A percentile compares a stretch with the other conserved stretches of the same genome.
phyloP scores from a whole-genome alignment of 2,797 vertebrate genomes.

The Sylvia borin region DNA sequence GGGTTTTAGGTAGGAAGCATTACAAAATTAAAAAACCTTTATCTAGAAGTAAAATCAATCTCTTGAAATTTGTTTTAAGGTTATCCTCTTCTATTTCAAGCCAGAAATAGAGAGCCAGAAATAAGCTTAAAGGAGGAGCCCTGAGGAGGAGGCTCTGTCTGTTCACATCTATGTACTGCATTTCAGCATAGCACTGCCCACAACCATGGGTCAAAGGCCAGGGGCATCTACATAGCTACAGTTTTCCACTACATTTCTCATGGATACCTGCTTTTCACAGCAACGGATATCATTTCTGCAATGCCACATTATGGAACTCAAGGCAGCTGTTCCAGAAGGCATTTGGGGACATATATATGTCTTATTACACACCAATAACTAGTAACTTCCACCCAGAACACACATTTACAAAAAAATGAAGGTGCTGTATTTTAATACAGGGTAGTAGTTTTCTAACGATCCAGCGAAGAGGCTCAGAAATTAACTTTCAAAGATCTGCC shows the following conservation, averaged over 20 bases:
- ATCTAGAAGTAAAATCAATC: background rate
- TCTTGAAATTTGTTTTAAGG: background rate
- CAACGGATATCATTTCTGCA: background rate
- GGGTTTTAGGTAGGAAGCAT: background rate
- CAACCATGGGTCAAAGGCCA: background rate
- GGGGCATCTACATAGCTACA: background rate
- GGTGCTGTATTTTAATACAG: background rate
- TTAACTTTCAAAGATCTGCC: background rate
- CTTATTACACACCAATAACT: background rate
- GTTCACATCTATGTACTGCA: background rate
- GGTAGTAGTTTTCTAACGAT: background rate
- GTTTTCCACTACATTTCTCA: background rate
- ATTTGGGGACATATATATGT: accelerated
- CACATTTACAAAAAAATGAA: background rate
- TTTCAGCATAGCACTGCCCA: background rate
- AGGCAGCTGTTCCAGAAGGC: background rate
- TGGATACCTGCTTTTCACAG: background rate
- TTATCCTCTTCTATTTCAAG: background rate
- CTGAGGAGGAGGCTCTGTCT: background rate
- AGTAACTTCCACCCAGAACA: background rate
- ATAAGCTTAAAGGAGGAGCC: background rate
- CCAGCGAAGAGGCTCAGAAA: background rate
- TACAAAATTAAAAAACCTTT: background rate
- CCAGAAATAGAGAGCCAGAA: background rate
- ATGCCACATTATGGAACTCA: background rate